phyloP scores from a whole-genome alignment of 2,888 invertebrate genomes.

The Choristoneura rosaceana region DNA sequence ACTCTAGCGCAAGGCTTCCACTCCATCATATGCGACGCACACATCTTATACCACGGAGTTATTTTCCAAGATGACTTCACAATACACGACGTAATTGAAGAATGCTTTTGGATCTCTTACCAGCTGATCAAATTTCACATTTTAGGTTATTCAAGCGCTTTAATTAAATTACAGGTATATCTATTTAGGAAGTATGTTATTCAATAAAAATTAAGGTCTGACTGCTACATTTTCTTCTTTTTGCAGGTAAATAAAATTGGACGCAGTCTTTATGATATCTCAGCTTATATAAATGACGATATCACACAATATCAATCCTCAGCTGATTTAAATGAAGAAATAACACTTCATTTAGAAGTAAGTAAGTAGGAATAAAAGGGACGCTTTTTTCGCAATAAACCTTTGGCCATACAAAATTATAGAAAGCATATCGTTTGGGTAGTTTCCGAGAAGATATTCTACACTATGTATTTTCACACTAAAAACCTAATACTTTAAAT shows the following conservation, averaged over 20 bases:
- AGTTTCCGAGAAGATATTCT: too few relatives aligned
- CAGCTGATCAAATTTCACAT: conserved; percentile 26
- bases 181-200: neutral
- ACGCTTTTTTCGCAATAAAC: too few relatives aligned
- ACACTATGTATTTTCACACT: too few relatives aligned
- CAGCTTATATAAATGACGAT: too few relatives aligned
- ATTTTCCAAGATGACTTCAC: conserved; percentile 8
- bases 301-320: too few relatives aligned
- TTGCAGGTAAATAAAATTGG: too few relatives aligned
- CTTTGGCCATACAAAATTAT: too few relatives aligned
- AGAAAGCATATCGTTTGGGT: too few relatives aligned
- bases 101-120: conserved; percentile 11
- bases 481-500: too few relatives aligned
- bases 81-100: conserved; percentile 16
- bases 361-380: neutral
- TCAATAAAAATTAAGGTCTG: neutral
- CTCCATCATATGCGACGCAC: conserved; percentile 20
- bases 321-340: neutral
- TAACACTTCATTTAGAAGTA: neutral
- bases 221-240: neutral
- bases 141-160: conserved; percentile 21
- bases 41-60: conserved; percentile 20
- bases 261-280: too few relatives aligned
- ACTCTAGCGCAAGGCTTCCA: conserved; percentile 14
- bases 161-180: conserved; percentile 25